These are phyloP conservation scores for Lepisosteus oculatus DNA, from an alignment of 2,113 vertebrate genomes.

Conservation along the genomic window DNA sequence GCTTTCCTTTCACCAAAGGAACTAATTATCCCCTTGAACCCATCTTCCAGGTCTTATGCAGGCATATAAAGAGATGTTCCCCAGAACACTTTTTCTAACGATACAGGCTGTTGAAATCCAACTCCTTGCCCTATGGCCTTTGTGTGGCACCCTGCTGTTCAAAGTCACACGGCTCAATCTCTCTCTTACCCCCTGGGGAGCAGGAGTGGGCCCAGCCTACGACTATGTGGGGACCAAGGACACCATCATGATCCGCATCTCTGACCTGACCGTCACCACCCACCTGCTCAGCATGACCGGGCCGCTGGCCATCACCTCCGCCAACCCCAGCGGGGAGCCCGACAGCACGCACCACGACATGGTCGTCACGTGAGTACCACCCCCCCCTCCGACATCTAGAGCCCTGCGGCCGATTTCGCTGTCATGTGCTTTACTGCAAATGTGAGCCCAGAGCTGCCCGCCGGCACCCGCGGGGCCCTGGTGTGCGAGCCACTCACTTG, in stretches of 20 bases:
- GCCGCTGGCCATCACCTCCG: conserved; percentile 34
- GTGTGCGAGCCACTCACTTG: too few relatives aligned
- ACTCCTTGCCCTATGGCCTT: not conserved
- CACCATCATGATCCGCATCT: conserved; percentile 37
- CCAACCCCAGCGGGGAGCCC: conserved; percentile 34
- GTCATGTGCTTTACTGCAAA: too few relatives aligned
- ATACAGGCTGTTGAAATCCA: not conserved
- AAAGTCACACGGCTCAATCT: not conserved
- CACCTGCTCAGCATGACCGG: conserved; percentile 36
- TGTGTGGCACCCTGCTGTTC: too few relatives aligned
- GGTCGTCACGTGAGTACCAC: conserved; percentile 29
- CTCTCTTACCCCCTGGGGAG: not conserved
- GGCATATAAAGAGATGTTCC: too few relatives aligned
- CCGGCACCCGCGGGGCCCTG: too few relatives aligned
- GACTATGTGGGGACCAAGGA: conserved; percentile 34
- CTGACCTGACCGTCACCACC: conserved; percentile 32
- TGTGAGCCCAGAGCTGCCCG: too few relatives aligned
- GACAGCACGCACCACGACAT: conserved; percentile 38
- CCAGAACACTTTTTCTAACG: too few relatives aligned
- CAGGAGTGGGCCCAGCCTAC: conserved; percentile 32
- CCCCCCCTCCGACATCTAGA: not conserved
- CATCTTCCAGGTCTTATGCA: too few relatives aligned
- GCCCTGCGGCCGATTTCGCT: too few relatives aligned
- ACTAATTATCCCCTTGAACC: too few relatives aligned
- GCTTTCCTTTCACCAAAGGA: too few relatives aligned